phyloP scores from a whole-genome alignment of 2,797 vertebrate species.

The Vultur gryphus region DNA sequence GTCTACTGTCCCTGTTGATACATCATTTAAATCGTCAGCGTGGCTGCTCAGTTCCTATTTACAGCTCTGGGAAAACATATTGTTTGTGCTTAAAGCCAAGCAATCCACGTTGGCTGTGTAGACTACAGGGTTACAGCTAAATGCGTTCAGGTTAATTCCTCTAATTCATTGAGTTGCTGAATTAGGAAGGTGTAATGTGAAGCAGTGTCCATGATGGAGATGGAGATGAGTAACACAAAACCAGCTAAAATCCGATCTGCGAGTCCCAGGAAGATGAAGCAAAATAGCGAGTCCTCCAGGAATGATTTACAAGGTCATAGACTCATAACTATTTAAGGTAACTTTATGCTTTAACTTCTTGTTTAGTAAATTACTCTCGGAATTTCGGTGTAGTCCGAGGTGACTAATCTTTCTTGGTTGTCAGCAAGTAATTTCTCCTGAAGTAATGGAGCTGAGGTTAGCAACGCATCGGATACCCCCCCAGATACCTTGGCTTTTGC shows the following conservation, averaged over 20 bases:
- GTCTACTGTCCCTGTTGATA: not conserved
- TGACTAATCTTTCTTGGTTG: not conserved
- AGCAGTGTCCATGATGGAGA: not conserved
- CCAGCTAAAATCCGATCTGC: not conserved
- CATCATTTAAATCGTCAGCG: not conserved
- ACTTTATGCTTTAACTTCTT: not conserved
- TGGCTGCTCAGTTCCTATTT: constrained; percentile 38
- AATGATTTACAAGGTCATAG: not conserved
- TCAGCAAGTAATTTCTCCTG: not conserved
- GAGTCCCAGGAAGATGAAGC: not conserved
- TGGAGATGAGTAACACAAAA: constrained; percentile 20
- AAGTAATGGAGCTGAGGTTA: not conserved
- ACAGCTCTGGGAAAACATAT: not conserved
- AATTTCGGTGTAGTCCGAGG: not conserved
- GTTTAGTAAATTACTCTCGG: not conserved
- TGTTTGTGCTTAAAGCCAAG: constrained; percentile 23
- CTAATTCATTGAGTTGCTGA: not conserved
- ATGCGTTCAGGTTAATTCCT: not conserved
- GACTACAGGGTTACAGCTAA: not conserved
- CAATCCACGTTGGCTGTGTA: not conserved
- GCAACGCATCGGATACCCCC: not conserved
- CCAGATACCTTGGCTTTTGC: not conserved
- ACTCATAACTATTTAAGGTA: not conserved
- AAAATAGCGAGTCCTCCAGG: not conserved
- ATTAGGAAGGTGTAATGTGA: constrained; percentile 13